phyloP scores from a whole-genome alignment of 2,888 invertebrate genomes.

The Cyclophora albipunctata region DNA sequence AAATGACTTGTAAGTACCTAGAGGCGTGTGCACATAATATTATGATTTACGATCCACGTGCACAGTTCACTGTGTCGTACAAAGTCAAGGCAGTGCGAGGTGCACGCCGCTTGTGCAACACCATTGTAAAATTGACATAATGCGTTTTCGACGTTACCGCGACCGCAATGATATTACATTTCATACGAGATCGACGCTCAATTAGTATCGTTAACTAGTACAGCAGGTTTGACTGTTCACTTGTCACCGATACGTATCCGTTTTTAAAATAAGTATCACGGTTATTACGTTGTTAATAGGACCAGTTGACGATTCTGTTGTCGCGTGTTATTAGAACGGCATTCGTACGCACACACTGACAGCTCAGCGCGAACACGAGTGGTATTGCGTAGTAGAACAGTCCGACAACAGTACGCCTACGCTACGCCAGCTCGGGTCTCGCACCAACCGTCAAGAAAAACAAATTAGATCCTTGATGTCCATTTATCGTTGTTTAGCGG shows the following conservation, averaged over 20 bases:
- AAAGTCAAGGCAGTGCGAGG: slow-evolving; percentile 62
- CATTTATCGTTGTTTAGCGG: slow-evolving; percentile 17
- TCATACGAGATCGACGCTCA: too few relatives aligned
- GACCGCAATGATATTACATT: slow-evolving; percentile 12
- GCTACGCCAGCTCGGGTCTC: slow-evolving; percentile 5
- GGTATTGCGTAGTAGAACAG: slow-evolving; percentile 22
- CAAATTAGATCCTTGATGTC: slow-evolving; percentile 35
- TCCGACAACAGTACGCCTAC: slow-evolving; percentile 18
- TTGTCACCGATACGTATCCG: slow-evolving; percentile 6
- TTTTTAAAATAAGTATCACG: slow-evolving; percentile 12
- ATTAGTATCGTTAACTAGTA: slow-evolving; percentile 10
- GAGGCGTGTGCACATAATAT: slow-evolving; percentile 30
- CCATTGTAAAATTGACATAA: slow-evolving; percentile 64
- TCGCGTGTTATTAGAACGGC: slow-evolving; percentile 9
- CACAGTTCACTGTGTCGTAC: slow-evolving; percentile 57
- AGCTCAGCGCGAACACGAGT: slow-evolving; percentile 2
- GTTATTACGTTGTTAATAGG: slow-evolving; percentile 7
- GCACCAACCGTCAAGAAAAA: slow-evolving; percentile 21
- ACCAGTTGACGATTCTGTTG: slow-evolving; percentile 12
- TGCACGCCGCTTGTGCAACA: slow-evolving; percentile 54
- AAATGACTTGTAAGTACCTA: slow-evolving; percentile 10
- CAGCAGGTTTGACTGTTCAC: slow-evolving; percentile 19
- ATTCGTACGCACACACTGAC: slow-evolving; percentile 10
- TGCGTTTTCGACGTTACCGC: slow-evolving; percentile 38
- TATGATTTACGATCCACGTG: slow-evolving; percentile 67